These are phyloP conservation scores for Pyrrhosoma nymphula DNA, from an alignment of 2,888 invertebrate species.

Conservation along the genomic window DNA sequence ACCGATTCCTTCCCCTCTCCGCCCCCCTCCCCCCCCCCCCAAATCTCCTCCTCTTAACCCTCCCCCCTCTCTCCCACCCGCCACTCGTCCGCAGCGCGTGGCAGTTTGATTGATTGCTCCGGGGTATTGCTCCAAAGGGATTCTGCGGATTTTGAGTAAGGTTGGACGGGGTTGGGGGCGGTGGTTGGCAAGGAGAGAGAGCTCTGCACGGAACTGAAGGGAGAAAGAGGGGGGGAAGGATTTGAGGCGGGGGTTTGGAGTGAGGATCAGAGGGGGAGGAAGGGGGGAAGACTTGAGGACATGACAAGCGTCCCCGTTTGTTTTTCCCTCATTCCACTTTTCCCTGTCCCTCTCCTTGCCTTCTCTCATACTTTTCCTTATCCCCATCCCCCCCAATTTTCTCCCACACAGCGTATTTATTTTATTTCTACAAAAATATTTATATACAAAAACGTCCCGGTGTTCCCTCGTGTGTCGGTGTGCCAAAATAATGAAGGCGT, in stretches of 20 bases:
- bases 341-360: neutral
- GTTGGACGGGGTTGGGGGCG: neutral
- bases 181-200: neutral
- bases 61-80: neutral
- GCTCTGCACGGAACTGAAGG: neutral
- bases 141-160: conserved; percentile 31
- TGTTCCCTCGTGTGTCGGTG: neutral
- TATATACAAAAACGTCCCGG: neutral
- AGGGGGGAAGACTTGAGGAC: neutral
- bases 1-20: neutral
- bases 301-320: conserved; percentile 11
- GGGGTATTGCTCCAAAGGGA: conserved; percentile 65
- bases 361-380: no score
- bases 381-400: neutral
- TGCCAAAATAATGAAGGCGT: conserved; percentile 14
- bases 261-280: neutral
- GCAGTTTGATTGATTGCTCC: conserved; percentile 64
- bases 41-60: neutral
- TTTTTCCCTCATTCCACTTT: neutral
- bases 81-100: conserved; percentile 32
- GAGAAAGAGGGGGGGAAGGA: neutral
- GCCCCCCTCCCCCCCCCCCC: neutral
- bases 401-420: neutral
- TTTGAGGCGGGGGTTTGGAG: neutral
- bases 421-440: neutral